phyloP scores from a whole-genome alignment of 2,113 vertebrate genomes.

The Pipra filicauda region DNA sequence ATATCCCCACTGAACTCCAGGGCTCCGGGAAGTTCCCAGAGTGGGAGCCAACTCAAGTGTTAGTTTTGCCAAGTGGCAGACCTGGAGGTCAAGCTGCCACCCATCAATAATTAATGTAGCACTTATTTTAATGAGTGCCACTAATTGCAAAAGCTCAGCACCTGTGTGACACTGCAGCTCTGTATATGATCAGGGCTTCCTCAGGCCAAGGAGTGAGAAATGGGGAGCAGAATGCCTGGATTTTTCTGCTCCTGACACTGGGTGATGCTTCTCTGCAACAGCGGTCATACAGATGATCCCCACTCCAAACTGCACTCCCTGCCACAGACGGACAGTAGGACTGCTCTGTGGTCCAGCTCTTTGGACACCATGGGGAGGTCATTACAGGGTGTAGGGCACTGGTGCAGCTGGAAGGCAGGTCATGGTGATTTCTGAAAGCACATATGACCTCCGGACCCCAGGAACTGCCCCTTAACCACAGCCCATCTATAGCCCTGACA shows the following conservation, averaged over 20 bases:
- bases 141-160: not conserved
- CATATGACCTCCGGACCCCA: no score
- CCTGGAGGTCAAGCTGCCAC: not conserved
- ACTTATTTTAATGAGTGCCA: not conserved
- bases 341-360: not conserved
- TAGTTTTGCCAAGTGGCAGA: not conserved
- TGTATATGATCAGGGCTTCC: not conserved
- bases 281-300: fast-evolving
- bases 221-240: fast-evolving
- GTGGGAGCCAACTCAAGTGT: not conserved
- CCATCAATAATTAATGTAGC: not conserved
- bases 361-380: fast-evolving
- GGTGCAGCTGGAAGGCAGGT: not conserved
- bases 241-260: not conserved
- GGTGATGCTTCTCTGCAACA: not conserved
- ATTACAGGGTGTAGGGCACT: fast-evolving
- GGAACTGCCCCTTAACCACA: not conserved
- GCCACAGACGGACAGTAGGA: not conserved
- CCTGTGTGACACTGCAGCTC: not conserved
- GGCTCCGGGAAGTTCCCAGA: not conserved
- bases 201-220: not conserved
- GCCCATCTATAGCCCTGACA: not conserved
- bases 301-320: not conserved
- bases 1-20: fast-evolving
- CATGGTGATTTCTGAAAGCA: not conserved